A percentile compares a stretch with the other conserved stretches of the same genome.
Conservation (phyloP, 92 coral and sea anemone species). For the Heliopora coerulea region DNA sequence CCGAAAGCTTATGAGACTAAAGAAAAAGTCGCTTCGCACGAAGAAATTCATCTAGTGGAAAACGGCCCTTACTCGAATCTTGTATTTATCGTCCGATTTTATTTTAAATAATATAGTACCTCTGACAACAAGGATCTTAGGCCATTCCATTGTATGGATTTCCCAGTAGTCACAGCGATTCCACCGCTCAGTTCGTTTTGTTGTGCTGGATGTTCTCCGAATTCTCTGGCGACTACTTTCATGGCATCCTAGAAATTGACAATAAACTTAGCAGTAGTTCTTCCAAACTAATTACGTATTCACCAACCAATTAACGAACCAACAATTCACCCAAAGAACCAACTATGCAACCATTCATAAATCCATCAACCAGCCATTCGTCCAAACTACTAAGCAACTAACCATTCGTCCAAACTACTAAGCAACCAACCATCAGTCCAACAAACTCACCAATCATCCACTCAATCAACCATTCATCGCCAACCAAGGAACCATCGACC, state of each 20-base stretch:
- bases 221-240: slow-evolving; percentile 83
- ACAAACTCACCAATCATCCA: neutral
- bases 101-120: slow-evolving; percentile 43
- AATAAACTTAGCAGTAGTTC: neutral
- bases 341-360: neutral
- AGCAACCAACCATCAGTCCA: neutral
- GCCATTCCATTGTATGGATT: slow-evolving; percentile 94
- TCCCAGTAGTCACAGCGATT: slow-evolving; percentile 52
- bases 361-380: neutral
- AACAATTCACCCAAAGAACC: no score
- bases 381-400: no score
- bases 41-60: no score
- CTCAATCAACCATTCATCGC: neutral
- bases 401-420: neutral
- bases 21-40: no score
- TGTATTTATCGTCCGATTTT: no score
- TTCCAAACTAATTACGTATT: no score
- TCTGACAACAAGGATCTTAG: slow-evolving; percentile 90
- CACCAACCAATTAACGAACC: neutral
- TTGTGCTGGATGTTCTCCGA: slow-evolving; percentile 33
- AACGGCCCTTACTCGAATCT: no score
- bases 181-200: slow-evolving; percentile 68
- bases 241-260: slow-evolving; percentile 71
- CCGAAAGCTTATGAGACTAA: no score
- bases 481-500: neutral